Conservation (phyloP, 2,797 vertebrate genomes). For the Lepilemur ruficaudatus region DNA sequence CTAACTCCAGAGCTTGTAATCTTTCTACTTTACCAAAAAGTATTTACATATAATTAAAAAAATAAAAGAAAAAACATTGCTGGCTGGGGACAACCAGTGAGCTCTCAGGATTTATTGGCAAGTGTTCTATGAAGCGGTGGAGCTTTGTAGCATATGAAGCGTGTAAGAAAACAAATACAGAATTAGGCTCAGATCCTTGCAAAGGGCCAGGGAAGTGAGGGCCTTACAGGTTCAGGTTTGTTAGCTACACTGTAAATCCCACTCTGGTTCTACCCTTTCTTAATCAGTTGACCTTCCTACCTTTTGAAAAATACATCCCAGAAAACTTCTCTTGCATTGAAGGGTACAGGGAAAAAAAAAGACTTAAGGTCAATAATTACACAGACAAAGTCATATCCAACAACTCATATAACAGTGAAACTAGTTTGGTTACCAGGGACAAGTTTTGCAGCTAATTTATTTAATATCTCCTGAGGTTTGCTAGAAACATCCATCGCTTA, state of each 20-base stretch:
- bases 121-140: neutral
- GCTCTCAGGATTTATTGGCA: neutral
- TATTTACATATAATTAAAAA: neutral
- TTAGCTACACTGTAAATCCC: neutral
- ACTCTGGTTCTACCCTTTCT: neutral
- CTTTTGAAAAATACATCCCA: conserved; percentile 18
- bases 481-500: neutral
- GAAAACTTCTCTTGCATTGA: neutral
- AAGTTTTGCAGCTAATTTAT: neutral
- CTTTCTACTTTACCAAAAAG: neutral
- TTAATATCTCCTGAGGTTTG: neutral
- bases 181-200: neutral
- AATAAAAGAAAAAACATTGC: neutral
- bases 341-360: neutral
- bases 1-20: neutral
- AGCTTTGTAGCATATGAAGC: neutral
- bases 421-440: neutral
- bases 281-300: neutral
- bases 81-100: neutral
- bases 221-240: neutral
- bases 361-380: neutral
- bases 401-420: neutral
- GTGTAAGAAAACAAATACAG: neutral
- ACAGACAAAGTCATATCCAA: neutral
- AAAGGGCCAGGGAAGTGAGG: neutral